Evolutionary conservation across 2,113 vertebrate genomes (phyloP), one percentile per base, ranked within the genome.

Genomic region (Canis aureus): DNA sequence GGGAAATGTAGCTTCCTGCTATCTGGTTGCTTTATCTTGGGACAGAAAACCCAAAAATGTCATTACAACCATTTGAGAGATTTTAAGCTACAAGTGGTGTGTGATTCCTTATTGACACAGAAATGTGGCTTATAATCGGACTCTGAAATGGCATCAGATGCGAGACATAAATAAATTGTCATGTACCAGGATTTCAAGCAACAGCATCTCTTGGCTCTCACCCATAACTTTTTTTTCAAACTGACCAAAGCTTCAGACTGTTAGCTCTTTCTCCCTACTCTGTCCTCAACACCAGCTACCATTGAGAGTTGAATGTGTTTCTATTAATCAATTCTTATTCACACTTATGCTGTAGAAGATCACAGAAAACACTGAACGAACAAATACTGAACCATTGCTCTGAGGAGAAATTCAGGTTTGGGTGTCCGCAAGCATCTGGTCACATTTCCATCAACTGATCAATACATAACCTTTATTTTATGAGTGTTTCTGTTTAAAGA

Each of bases 21-120:
- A 76, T 0, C n/a, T 90, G 43, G 23, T 71, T 84, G 67, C 71
- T 97, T 91, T 95, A 71, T 38, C 71, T 94, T 79, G 55, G 32
- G 38, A 29, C 85, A 59, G 25, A 93, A 12, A 43, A 59, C 13
- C 51, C 71, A 57, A 73, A 71, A 53, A 51, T 53, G 55, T 57
- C 13, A 59, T 80, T 57, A n/a, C n/a, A 84, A 57, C 57, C 87
- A 23, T 49, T 49, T 20, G 84, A 88, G 32, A 80, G 82, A 59
- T 38, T 89, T 92, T 23, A 43, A 93, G n/a, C 67, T 88, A 29
- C 2, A 43, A 29, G 67, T 53, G 16, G 12, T 55, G 16, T 49
- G 16, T 84, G 69, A 85, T 88, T 88, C 32, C 59, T 74, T 62
- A 16, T 10, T 66, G 49, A 89, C 51, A 57, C 3, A 6, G 76